A percentile compares a stretch with the other conserved stretches of the same genome.
Evolutionary conservation across 2,797 vertebrate species (phyloP).

Genomic region (Paguma larvata): DNA sequence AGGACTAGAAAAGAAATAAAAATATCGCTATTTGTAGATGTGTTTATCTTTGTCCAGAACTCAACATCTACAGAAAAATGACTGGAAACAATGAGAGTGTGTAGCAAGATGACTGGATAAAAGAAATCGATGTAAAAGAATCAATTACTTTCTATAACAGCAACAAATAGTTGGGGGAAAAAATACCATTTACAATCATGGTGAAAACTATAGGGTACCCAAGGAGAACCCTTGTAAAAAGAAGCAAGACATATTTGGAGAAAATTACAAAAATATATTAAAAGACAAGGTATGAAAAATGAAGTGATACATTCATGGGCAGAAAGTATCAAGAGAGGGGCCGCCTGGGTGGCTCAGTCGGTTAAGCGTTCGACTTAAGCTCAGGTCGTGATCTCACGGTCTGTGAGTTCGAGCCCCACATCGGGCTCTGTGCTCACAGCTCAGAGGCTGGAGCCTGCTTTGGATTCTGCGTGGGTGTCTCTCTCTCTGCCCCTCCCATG

Average conservation of each 20-base stretch:
- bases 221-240: neutral
- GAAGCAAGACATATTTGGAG: neutral
- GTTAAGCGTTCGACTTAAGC: too few species aligned
- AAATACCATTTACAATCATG: neutral
- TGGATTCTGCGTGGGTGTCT: too few species aligned
- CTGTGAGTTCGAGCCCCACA: too few species aligned
- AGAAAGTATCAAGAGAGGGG: neutral
- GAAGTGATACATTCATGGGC: neutral
- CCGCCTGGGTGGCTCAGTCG: too few species aligned
- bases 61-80: conserved; percentile 9
- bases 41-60: conserved; percentile 15
- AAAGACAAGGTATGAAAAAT: conserved; percentile 21
- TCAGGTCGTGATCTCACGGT: too few species aligned
- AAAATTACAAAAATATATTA: conserved; percentile 4
- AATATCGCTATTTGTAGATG: neutral
- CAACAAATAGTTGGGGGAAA: neutral
- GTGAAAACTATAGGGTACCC: neutral
- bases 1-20: neutral
- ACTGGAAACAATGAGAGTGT: conserved; percentile 25
- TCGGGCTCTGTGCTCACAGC: too few species aligned
- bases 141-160: neutral
- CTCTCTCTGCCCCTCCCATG: too few species aligned
- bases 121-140: conserved; percentile 30
- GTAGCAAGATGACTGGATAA: conserved; percentile 34
- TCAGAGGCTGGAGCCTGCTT: too few species aligned